A percentile compares a stretch with the other conserved stretches of the same genome.
phyloP scores from a whole-genome alignment of 2,113 vertebrate species.

The Atrichornis clamosus region DNA sequence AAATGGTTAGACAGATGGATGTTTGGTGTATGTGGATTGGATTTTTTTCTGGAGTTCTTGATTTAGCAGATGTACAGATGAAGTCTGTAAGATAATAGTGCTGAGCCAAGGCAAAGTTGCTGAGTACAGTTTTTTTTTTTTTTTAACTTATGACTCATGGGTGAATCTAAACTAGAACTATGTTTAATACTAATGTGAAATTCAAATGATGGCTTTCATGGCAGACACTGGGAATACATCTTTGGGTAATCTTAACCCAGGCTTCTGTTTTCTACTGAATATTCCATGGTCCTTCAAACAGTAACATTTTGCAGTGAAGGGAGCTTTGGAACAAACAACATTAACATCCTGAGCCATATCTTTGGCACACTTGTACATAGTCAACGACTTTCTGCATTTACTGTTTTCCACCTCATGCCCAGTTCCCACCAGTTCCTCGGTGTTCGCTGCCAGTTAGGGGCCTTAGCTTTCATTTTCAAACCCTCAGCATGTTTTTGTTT shows the following conservation, averaged over 20 bases:
- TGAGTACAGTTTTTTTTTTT: conserved; percentile 17
- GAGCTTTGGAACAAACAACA: background rate
- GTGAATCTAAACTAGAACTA: conserved; percentile 10
- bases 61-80: conserved; percentile 37
- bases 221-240: background rate
- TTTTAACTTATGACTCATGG: conserved; percentile 25
- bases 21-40: background rate
- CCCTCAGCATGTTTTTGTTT: background rate
- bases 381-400: background rate
- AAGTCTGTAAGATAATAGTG: conserved; percentile 24
- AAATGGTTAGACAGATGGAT: background rate
- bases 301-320: background rate
- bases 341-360: background rate
- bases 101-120: conserved; percentile 53
- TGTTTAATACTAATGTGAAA: conserved; percentile 12
- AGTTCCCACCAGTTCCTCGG: background rate
- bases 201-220: background rate
- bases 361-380: background rate
- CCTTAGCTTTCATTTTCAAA: background rate
- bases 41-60: conserved; percentile 40
- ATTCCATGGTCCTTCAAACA: background rate
- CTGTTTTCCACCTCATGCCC: background rate
- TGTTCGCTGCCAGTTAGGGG: background rate
- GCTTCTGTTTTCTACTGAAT: background rate
- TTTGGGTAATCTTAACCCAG: background rate